Percentiles rank a stretch among this genome's conserved stretches.
Evolutionary conservation across 2,888 invertebrate species (phyloP).

Genomic region (Mesoligia furuncula): DNA sequence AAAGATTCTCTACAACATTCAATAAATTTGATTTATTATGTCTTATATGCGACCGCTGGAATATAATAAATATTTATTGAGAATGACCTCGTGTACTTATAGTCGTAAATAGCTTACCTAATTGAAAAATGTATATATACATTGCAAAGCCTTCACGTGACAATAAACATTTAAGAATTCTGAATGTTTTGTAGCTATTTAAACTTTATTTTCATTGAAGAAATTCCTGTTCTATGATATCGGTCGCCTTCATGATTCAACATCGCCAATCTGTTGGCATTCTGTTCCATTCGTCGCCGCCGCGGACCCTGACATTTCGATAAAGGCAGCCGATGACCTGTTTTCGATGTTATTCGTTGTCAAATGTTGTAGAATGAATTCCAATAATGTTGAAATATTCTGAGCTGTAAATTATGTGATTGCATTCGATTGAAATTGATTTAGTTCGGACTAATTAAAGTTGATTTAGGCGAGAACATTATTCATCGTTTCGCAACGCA

Average conservation of each 20-base stretch:
- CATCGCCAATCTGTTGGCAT: constrained; percentile 75
- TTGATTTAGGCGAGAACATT: constrained; percentile 41
- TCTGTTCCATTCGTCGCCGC: constrained; percentile 75
- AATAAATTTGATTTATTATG: constrained; percentile 9
- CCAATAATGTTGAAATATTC: constrained; percentile 67
- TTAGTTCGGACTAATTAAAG: constrained; percentile 57
- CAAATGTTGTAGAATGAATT: constrained; percentile 73
- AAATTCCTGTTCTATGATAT: constrained; percentile 58
- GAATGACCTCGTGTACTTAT: constrained; percentile 40
- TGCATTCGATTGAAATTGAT: constrained; percentile 50
- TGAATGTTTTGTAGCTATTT: constrained; percentile 17
- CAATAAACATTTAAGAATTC: constrained; percentile 35
- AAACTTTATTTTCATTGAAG: constrained; percentile 34
- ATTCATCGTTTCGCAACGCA: constrained; percentile 42
- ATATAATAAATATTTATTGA: constrained; percentile 17
- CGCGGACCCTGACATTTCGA: constrained; percentile 87
- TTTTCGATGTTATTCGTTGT: constrained; percentile 75
- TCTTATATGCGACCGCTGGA: neutral
- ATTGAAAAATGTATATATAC: constrained; percentile 18
- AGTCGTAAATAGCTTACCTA: constrained; percentile 27
- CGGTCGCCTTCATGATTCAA: constrained; percentile 59
- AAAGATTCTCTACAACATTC: neutral
- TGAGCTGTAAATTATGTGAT: constrained; percentile 51
- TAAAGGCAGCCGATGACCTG: constrained; percentile 78
- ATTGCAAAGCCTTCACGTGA: constrained; percentile 41